phyloP scores from a whole-genome alignment of 2,888 invertebrate species.

The Himalopsyche japonica region DNA sequence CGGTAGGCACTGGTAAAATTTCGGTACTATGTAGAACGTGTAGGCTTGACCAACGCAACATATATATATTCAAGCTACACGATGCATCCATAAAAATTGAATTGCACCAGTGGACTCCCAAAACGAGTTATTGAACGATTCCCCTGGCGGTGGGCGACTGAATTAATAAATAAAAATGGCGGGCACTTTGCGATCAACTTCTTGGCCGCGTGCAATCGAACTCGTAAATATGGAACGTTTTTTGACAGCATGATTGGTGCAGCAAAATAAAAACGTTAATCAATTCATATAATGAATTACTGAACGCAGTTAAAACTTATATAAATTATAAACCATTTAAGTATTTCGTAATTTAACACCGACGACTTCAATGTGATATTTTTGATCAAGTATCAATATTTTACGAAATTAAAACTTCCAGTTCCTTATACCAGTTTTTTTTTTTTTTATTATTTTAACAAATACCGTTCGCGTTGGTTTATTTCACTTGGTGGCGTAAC shows the following conservation, averaged over 20 bases:
- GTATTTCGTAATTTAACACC: no score
- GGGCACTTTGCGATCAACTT: slow-evolving; percentile 17
- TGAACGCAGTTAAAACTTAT: no score
- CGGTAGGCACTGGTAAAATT: no score
- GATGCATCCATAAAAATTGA: slow-evolving; percentile 29
- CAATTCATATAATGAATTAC: neutral
- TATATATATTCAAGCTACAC: neutral
- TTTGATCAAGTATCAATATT: no score
- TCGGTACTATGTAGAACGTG: neutral
- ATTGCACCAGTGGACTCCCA: slow-evolving; percentile 22
- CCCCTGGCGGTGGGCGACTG: slow-evolving; percentile 14
- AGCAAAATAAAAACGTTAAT: neutral
- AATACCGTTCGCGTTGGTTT: no score
- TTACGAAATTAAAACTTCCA: no score
- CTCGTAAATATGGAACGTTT: neutral
- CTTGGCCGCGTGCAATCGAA: neutral
- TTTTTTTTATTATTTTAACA: no score
- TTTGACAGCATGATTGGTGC: neutral
- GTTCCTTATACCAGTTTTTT: no score
- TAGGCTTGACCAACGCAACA: neutral
- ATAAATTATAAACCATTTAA: no score
- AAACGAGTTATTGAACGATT: slow-evolving; percentile 34
- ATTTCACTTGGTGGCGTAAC: no score
- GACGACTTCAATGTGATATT: no score
- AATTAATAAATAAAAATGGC: slow-evolving; percentile 34